Evolutionary conservation across 2,888 invertebrate species (phyloP), one percentile per base, ranked within the genome.

Genomic region (Epirrhoe tristata): DNA sequence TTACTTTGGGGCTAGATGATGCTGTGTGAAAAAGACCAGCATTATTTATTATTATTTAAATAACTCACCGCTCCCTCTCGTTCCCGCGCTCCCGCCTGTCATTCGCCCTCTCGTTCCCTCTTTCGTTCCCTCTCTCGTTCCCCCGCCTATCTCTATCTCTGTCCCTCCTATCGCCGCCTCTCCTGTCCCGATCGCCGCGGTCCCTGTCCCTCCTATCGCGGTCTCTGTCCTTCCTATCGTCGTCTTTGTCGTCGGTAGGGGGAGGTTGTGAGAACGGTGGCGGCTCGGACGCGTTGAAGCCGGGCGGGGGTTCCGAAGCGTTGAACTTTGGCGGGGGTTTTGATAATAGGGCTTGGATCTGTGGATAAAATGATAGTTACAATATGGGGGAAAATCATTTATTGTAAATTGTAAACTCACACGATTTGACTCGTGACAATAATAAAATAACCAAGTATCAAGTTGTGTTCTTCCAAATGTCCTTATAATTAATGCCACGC

Each of bases 331-430:
- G 93, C 0, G 93, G 93, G 3, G 93, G 94, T 58, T 91, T 91
- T 34, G 94, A 94, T 8, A 94, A 84, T 4, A 95, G 87, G 0
- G 94, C 94, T 74, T 94, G 95, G 10, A 95, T 86, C 81, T 95
- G 70, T 14, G 32, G 54, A 54, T 34, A 61, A 61, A 66, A 52
- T 58, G 36, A 50, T 43, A 6, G 10, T 31, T 58, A 36, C 4
- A 54, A 10, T 12, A 46, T 6, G 32, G 32, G 6, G 6, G 32
- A 5, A 6, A 32, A 32, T 32, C 3, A 32, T 3, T 3, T 32
- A 10, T 39, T 39, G 10, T 39, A 10, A 39, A 12, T n/a, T n/a
- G n/a, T n/a, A n/a, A n/a, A n/a, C n/a, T n/a, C n/a, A n/a, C n/a
- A n/a, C n/a, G n/a, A n/a, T n/a, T n/a, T n/a, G n/a, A n/a, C n/a